These are phyloP conservation scores for Myopa testacea DNA, from an alignment of 2,888 invertebrate genomes.

Conservation along the genomic window DNA sequence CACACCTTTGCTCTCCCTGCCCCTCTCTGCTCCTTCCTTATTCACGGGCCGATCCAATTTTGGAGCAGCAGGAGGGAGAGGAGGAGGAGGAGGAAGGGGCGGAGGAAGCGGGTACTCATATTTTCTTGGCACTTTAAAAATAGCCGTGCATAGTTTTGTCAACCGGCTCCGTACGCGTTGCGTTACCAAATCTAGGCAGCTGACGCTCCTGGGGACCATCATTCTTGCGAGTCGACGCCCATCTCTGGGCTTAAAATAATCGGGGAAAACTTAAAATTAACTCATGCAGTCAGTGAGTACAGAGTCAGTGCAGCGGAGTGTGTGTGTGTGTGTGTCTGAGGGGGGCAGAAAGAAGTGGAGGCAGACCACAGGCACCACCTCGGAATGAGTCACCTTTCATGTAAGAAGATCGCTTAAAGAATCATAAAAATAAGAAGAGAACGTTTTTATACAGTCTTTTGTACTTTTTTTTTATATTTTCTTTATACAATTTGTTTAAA, in stretches of 20 bases:
- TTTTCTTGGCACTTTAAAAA: slow-evolving; percentile 22
- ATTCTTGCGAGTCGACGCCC: neutral
- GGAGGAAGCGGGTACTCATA: neutral
- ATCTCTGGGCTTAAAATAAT: slow-evolving; percentile 21
- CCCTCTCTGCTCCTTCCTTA: neutral
- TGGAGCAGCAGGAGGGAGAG: neutral
- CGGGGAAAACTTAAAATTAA: slow-evolving; percentile 23
- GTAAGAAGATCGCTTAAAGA: too few relatives aligned
- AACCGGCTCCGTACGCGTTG: neutral
- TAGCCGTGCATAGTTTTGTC: slow-evolving; percentile 15
- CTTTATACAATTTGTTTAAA: too few relatives aligned
- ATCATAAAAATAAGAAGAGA: too few relatives aligned
- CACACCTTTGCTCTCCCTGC: neutral
- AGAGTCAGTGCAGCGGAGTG: neutral
- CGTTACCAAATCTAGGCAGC: slow-evolving; percentile 23
- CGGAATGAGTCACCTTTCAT: slow-evolving; percentile 12
- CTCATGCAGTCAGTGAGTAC: slow-evolving; percentile 20
- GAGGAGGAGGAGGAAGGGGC: neutral
- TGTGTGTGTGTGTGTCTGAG: slow-evolving; percentile 3
- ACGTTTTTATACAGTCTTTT: too few relatives aligned
- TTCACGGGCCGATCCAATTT: neutral
- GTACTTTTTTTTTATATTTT: too few relatives aligned
- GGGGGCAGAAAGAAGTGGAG: neutral
- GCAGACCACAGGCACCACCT: neutral
- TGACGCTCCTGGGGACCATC: slow-evolving; percentile 32